Percentiles rank a stretch among this genome's conserved stretches.
Evolutionary conservation across 2,113 vertebrate genomes (phyloP).

Genomic region (Octodon degus): DNA sequence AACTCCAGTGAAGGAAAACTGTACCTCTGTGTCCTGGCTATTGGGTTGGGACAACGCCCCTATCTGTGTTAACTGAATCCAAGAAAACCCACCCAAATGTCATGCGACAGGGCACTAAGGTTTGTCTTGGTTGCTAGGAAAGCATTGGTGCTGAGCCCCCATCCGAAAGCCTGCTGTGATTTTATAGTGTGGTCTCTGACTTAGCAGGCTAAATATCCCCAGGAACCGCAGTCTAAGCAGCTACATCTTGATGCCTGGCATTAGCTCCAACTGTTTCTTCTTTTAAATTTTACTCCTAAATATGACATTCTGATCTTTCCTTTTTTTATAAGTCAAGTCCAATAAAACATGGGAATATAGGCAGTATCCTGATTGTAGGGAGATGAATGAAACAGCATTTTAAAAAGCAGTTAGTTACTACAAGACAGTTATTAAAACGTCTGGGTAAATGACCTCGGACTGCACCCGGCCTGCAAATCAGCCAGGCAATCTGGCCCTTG

Average conservation of each 20-base stretch:
- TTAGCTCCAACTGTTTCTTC: neutral
- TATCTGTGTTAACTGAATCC: slow-evolving; percentile 54
- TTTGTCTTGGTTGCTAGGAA: slow-evolving; percentile 67
- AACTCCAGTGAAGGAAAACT: neutral
- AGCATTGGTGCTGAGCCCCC: slow-evolving; percentile 58
- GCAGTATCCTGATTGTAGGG: neutral
- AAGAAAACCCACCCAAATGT: slow-evolving; percentile 36
- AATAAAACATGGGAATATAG: slow-evolving; percentile 37
- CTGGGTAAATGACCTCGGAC: slow-evolving; percentile 14
- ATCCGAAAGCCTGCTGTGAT: slow-evolving; percentile 66
- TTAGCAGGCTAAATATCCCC: slow-evolving; percentile 50
- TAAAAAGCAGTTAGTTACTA: neutral
- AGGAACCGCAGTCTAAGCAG: slow-evolving; percentile 71
- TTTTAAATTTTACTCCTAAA: slow-evolving; percentile 51
- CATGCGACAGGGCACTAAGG: slow-evolving; percentile 68
- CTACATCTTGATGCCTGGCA: slow-evolving; percentile 58
- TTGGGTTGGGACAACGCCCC: slow-evolving; percentile 49
- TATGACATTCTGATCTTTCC: neutral
- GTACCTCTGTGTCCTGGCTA: neutral
- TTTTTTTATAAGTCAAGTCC: neutral
- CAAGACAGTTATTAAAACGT: slow-evolving; percentile 30
- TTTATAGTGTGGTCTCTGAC: slow-evolving; percentile 77
- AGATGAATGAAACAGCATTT: slow-evolving; percentile 31
- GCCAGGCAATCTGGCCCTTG: neutral
- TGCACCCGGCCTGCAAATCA: neutral